These are phyloP conservation scores for Amphipoea lucens DNA, from an alignment of 2,888 invertebrate genomes.

Conservation along the genomic window DNA sequence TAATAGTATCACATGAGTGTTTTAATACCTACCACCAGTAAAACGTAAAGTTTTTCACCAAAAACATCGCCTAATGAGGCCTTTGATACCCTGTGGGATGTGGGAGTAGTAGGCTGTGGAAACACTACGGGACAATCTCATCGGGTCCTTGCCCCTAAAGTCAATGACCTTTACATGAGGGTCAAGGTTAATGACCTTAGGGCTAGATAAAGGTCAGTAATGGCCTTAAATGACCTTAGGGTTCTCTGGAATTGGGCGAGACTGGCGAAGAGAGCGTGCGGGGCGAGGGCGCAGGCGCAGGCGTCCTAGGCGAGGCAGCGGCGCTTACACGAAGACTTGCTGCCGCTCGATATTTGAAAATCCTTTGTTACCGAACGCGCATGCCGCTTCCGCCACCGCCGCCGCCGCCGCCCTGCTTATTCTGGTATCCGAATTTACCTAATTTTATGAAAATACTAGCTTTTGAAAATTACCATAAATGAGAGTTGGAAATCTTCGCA, in stretches of 20 bases:
- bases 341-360: slow-evolving; percentile 14
- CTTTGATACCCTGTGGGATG: background rate
- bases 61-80: background rate
- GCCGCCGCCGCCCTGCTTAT: background rate
- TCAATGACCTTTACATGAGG: background rate
- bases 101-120: background rate
- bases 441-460: background rate
- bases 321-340: slow-evolving; percentile 1
- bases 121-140: background rate
- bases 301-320: background rate
- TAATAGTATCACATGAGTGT: too few species aligned
- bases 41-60: too few species aligned
- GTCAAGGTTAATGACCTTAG: background rate
- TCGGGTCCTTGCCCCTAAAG: background rate
- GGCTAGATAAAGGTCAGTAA: slow-evolving; percentile 4
- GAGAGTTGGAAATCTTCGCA: slow-evolving; percentile 1
- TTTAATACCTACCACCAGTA: too few species aligned
- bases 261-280: background rate
- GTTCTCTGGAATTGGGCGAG: background rate
- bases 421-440: slow-evolving; percentile 18
- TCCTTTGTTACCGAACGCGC: slow-evolving; percentile 24
- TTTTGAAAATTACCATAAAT: slow-evolving; percentile 2
- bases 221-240: slow-evolving; percentile 9
- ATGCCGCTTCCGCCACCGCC: slow-evolving; percentile 19
- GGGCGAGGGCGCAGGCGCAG: slow-evolving; percentile 20